Evolutionary conservation across 1,140 invertebrate species (phyloP), one percentile per base, ranked within the genome.

Genomic region (Lucilia cuprina): DNA sequence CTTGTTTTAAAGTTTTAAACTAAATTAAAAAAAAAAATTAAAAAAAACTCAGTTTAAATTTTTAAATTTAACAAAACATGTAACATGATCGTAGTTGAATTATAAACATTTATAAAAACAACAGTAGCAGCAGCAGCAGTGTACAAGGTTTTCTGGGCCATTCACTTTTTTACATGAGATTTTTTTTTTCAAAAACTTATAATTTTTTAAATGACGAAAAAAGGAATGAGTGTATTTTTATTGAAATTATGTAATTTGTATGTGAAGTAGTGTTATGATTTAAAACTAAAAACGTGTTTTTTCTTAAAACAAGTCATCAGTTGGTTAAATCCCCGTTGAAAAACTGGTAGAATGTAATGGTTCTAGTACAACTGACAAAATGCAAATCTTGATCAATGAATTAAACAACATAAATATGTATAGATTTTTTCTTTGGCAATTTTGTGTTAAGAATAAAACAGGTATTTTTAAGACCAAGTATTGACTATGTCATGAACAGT

Each of bases 361-460:
- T 55, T 17, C 50, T 55, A 55, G 50, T 55, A 55, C 50, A 14
- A 55, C 65, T 70, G 65, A 55, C 65, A 70, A 21, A 70, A 70
- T 70, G 65, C 65, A 70, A 70, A 70, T 70, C 65, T 70, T 70
- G 65, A 70, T 70, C 65, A 70, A 70, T 70, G 65, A 70, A 70
- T 21, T n/a, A 60, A 4, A 60, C 55, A 60, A 5, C 41, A 41
- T n/a, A 55, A 55, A 55, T 55, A n/a, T n/a, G n/a, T n/a, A 55
- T 55, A 55, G 50, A 55, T 55, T 55, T 55, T 55, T 55, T 55
- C 25, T 30, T 30, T 30, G 25, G 12, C 50, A 55, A 55, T 55
- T 17, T 55, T 55, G 17, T 60, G 14, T 14, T 7, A n/a, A 21
- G 19, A 21, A 70, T 70, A n/a, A 21, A 70, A 70, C 65, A 70